Evolutionary conservation across 2,888 invertebrate species (phyloP), one percentile per base, ranked within the genome.

Genomic region (Lamproptera curius): DNA sequence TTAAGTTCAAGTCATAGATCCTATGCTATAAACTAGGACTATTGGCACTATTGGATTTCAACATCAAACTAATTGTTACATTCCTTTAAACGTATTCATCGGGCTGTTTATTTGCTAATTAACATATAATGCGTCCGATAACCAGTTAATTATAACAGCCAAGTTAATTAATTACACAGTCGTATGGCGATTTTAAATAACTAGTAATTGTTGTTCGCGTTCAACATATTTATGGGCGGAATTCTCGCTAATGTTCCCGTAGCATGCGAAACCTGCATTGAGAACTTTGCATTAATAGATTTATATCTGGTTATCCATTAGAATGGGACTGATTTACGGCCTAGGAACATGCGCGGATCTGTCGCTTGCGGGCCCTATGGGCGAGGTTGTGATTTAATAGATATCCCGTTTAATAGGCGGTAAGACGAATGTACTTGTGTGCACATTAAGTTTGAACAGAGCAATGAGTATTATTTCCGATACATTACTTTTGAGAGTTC

Each of bases 271-370:
- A 70, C 71, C 74, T 79, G 76, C 82, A 83, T 82, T 79, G 77
- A 77, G 78, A 80, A 81, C 74, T 83, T 75, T 70, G 77, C 81
- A 82, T 79, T 79, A 80, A 82, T 78, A 80, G 79, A 84, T 79
- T 82, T 80, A 76, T 76, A 75, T 75, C 79, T 67, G 60, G 65
- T 70, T 70, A 76, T 77, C 74, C 76, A 81, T 83, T 79, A 80
- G 72, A 70, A 62, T 57, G 56, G 50, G 31, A n/a, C 48, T 81
- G 82, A 84, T 84, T 78, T 79, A 85, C 76, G 59, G 51, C 50
- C 58, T 49, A 62, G 57, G 58, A 65, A 65, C 84, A 84, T 77
- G 84, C 77, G 51, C 39, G 48, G 20, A 31, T 39, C 28, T 46
- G 40, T 47, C 51, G 40, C 37, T 15, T 15, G 38, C n/a, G n/a